Conservation (phyloP, 2,113 vertebrate species). For the Leucosticte australis region DNA sequence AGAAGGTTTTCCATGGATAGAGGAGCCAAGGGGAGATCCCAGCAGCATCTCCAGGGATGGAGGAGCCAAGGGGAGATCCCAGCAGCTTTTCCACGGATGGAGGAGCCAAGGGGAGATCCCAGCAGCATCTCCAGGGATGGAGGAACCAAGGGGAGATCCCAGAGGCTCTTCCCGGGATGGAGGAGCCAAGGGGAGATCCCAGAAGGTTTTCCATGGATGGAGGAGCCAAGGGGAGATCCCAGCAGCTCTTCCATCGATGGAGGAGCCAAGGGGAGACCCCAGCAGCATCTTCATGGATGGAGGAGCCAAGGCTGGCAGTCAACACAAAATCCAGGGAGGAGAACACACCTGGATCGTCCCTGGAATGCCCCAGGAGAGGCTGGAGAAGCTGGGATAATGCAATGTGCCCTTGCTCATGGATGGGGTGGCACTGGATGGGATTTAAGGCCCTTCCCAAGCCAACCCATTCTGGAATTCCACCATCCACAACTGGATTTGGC, state of each 20-base stretch:
- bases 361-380: neutral
- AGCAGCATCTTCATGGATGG: neutral
- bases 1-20: too few relatives aligned
- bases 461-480: neutral
- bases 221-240: neutral
- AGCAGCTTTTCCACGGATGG: neutral
- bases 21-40: neutral
- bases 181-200: neutral
- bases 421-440: neutral
- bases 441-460: neutral
- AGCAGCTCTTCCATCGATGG: neutral
- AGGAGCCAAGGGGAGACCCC: neutral
- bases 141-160: neutral
- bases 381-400: neutral
- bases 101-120: neutral
- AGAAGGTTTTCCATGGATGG: too few relatives aligned
- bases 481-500: rapidly evolving
- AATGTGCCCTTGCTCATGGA: neutral
- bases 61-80: neutral
- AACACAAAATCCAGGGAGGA: neutral
- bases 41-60: neutral
- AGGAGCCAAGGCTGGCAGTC: neutral
- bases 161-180: neutral
- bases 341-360: neutral
- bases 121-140: neutral